A percentile compares a stretch with the other conserved stretches of the same genome.
Conservation (phyloP, 2,888 invertebrate species). For the Trichacis sp. region DNA sequence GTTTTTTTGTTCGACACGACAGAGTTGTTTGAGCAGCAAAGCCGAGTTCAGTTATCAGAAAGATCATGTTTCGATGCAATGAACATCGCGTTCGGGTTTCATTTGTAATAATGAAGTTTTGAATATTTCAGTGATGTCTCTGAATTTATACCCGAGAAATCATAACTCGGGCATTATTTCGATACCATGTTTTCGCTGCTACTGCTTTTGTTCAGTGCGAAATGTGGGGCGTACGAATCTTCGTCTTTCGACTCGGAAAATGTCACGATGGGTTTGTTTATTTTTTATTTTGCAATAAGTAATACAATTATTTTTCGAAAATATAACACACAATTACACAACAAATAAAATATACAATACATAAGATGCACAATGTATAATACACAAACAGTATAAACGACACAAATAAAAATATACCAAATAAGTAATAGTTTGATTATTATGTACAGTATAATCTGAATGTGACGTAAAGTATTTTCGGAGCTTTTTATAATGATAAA, state of each 20-base stretch:
- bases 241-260: conserved; percentile 81
- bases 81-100: conserved; percentile 24
- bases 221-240: conserved; percentile 68
- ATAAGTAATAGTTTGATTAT: no score
- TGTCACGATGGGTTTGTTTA: conserved; percentile 77
- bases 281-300: no score
- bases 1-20: conserved; percentile 41
- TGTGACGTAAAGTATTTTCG: no score
- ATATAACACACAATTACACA: no score
- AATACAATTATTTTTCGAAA: no score
- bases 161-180: conserved; percentile 25
- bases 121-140: conserved; percentile 50
- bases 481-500: no score
- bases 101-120: conserved; percentile 50
- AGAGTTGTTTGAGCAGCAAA: conserved; percentile 32
- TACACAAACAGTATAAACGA: no score
- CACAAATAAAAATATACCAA: no score
- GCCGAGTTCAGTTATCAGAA: conserved; percentile 19
- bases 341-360: no score
- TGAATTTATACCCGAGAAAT: conserved; percentile 22
- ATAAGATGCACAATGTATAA: no score
- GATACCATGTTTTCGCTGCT: conserved; percentile 25
- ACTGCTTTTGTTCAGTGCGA: conserved; percentile 38
- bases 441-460: no score
- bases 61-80: conserved; percentile 18